Evolutionary conservation across 2,888 invertebrate species (phyloP).

Genomic region (Mesorhabditis sp.): DNA sequence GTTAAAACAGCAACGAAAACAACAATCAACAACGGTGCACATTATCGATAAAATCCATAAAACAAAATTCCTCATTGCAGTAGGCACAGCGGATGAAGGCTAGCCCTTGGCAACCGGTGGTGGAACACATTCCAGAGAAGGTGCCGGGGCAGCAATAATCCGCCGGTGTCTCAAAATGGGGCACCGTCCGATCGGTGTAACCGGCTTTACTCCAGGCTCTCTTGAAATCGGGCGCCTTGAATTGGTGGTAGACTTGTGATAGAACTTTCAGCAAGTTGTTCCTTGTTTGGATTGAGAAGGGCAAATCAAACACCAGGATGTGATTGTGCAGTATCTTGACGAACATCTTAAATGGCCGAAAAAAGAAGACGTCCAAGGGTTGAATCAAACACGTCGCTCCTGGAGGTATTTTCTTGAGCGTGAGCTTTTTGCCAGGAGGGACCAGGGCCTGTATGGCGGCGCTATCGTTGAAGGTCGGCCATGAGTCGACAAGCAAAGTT

Average conservation of each 20-base stretch:
- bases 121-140: too few relatives aligned
- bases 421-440: slow-evolving; percentile 8
- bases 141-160: too few relatives aligned
- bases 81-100: too few relatives aligned
- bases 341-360: slow-evolving; percentile 11
- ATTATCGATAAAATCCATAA: too few relatives aligned
- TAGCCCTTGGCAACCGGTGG: too few relatives aligned
- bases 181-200: not conserved
- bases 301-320: not conserved
- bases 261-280: slow-evolving; percentile 11
- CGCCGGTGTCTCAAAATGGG: too few relatives aligned
- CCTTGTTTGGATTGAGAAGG: slow-evolving; percentile 9
- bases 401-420: slow-evolving; percentile 13
- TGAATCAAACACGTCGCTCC: slow-evolving; percentile 18
- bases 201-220: slow-evolving; percentile 5
- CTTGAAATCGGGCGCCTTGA: slow-evolving; percentile 6
- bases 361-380: slow-evolving; percentile 21
- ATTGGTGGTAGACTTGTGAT: slow-evolving; percentile 8
- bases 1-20: too few relatives aligned
- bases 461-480: slow-evolving; percentile 15
- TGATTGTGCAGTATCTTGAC: slow-evolving; percentile 1
- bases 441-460: slow-evolving; percentile 10
- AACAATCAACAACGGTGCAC: not conserved
- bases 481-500: slow-evolving; percentile 17
- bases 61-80: too few relatives aligned